phyloP scores from a whole-genome alignment of 2,113 vertebrate genomes.

The Pithys albifrons region DNA sequence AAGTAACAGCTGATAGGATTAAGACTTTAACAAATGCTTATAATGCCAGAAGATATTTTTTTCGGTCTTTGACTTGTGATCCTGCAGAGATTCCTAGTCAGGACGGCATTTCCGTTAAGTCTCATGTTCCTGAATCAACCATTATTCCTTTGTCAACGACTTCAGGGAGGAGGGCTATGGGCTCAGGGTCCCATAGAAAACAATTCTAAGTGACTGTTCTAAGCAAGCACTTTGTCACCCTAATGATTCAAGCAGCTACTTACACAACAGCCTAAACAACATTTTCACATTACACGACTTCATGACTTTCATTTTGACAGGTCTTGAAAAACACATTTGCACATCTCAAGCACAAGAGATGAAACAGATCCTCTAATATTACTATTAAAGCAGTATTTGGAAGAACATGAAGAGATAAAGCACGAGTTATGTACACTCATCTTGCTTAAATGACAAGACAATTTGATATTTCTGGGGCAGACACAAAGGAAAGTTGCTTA shows the following conservation, averaged over 20 bases:
- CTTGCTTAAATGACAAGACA: conserved; percentile 3
- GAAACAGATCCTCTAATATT: conserved; percentile 22
- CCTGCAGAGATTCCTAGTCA: neutral
- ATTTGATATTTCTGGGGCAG: conserved; percentile 51
- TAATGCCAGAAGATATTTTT: neutral
- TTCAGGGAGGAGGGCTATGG: neutral
- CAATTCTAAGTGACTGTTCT: neutral
- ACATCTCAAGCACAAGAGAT: conserved; percentile 22
- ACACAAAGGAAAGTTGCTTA: neutral
- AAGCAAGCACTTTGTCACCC: neutral
- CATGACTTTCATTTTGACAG: conserved; percentile 17
- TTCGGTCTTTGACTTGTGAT: neutral
- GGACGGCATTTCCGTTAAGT: neutral
- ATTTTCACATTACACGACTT: neutral
- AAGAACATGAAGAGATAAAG: conserved; percentile 23
- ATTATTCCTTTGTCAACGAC: neutral
- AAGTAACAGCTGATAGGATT: conserved; percentile 18
- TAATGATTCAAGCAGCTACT: neutral
- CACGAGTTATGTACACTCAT: neutral
- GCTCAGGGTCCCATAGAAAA: neutral
- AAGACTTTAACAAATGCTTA: conserved; percentile 1
- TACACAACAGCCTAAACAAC: neutral
- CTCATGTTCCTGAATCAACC: neutral
- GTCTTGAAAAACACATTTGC: conserved; percentile 21
- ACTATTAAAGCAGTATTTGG: conserved; percentile 18